Evolutionary conservation across 2,797 vertebrate genomes (phyloP), one percentile per base, ranked within the genome.

Genomic region (Streptopelia turtur): DNA sequence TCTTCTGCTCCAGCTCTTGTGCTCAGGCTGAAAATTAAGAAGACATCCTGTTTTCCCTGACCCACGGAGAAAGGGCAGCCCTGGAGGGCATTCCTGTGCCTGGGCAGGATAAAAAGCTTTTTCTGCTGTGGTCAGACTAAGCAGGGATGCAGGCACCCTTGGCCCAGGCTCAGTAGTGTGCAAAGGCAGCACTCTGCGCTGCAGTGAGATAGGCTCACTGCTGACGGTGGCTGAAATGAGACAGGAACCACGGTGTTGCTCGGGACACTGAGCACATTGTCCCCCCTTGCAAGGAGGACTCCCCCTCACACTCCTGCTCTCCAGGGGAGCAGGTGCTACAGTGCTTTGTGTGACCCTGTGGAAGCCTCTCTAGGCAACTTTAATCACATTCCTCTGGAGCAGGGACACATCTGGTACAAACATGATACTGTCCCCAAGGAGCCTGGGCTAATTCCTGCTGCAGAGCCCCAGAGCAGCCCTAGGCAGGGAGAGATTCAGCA

Each of bases 391-490:
- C 94, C 95, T 95, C 85, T 37, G 83, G 71, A 96, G 89, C 71
- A 87, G 94, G 75, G 95, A 82, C 95, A 94, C 96, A 97, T 94
- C 96, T 97, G 97, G 87, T 92, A 83, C 77, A 85, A 96, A 95
- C 69, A 83, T 10, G 77, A 96, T 92, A 86, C 68, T 66, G 74
- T 96, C 96, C 85, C 95, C 83, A 60, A 59, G 95, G 95, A 96
- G 69, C 50, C 28, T 50, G 6, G 43, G 45, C 71, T 94, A 72
- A 95, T 96, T 95, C 77, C 86, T 92, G 70, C 60, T 3, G 6
- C 10, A 59, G 50, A 93, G 72, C 35, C 60, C 43, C 33, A 28
- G 27, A 47, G 65, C 63, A 91, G 79, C 76, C 31, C 15, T 1
- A 0, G 39, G 57, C 66, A 81, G 68, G 16, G 69, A 81, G 45